Base-by-base conservation (phyloP, 2,113 vertebrate species). In the Nothoprocta perdicaria region DNA sequence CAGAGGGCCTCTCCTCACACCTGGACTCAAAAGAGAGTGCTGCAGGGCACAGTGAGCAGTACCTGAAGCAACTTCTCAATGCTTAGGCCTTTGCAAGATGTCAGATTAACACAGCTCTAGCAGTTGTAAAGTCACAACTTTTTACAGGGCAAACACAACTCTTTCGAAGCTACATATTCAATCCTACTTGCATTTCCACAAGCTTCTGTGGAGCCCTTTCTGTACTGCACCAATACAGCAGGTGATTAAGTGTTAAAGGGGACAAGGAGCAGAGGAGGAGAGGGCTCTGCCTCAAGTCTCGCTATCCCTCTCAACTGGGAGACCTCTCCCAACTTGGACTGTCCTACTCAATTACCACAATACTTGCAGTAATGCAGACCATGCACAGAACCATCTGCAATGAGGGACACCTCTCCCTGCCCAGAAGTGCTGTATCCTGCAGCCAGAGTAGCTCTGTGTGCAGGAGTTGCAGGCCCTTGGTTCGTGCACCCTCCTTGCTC, bases 351-450 rank as follows among this genome's bases (percentile, higher is more conserved):
- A 16, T 3, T 80, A 80, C 41, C 79, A 85, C n/a, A 69, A 85
- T 69, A 75, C 33, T 33, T 22, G 50, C 45, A 82, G 43, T 35
- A 69, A 19, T n/a, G 73, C 0, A 67, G 50, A 77, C 27, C n/a
- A 21, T 22, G 22, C 21, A 67, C 52, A 84, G 72, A 76, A 68
- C 19, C 41, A 72, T 27, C 72, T 80, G 68, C 60, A 69, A 45
- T 60, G 35, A 87, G 78, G 85, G 57, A 46, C 50, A 45, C 72
- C 58, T 91, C 76, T 80, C 86, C 82, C 52, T 93, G 89, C 61
- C 68, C 67, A 75, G 71, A 58, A 58, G 63, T 5, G 0, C 38
- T 23, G 13, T 14, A 52, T 10, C 4, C 27, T 84, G 55, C 48
- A 74, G 13, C 69, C 76, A 58, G 79, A 83, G 76, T 43, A 88